These are phyloP conservation scores for Steinernema feltiae DNA, from an alignment of 1,140 invertebrate species.

Conservation along the genomic window DNA sequence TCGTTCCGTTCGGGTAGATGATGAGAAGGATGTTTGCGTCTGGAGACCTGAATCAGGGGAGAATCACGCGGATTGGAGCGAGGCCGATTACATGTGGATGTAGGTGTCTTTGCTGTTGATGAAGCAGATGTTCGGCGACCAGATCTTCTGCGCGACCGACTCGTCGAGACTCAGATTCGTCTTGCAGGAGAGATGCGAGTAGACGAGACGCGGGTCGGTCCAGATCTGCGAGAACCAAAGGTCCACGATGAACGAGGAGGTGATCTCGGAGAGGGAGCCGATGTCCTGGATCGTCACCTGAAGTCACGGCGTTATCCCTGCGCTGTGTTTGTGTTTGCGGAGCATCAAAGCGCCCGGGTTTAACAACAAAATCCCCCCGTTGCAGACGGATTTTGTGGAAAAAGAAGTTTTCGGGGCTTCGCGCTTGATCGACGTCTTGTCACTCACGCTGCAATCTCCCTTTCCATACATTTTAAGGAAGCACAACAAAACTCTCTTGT, in stretches of 20 bases:
- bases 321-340: too few species aligned
- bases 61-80: constrained; percentile 10
- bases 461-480: too few species aligned
- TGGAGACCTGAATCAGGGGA: constrained; percentile 35
- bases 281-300: constrained; percentile 47
- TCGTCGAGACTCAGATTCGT: constrained; percentile 44
- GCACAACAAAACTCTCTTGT: too few species aligned
- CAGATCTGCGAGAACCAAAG: constrained; percentile 49
- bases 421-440: too few species aligned
- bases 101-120: constrained; percentile 44
- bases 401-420: too few species aligned
- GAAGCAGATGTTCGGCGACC: constrained; percentile 49
- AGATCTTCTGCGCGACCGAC: constrained; percentile 37
- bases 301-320: too few species aligned
- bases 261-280: constrained; percentile 45
- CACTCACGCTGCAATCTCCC: too few species aligned
- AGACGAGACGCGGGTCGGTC: constrained; percentile 41
- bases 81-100: constrained; percentile 38
- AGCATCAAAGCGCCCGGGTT: too few species aligned
- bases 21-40: constrained; percentile 45
- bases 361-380: too few species aligned
- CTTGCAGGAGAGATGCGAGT: constrained; percentile 45
- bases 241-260: constrained; percentile 45
- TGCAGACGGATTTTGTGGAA: too few species aligned
- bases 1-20: constrained; percentile 40